Conservation (phyloP, 2,797 vertebrate genomes). For the Notoglanidium macrostoma region DNA sequence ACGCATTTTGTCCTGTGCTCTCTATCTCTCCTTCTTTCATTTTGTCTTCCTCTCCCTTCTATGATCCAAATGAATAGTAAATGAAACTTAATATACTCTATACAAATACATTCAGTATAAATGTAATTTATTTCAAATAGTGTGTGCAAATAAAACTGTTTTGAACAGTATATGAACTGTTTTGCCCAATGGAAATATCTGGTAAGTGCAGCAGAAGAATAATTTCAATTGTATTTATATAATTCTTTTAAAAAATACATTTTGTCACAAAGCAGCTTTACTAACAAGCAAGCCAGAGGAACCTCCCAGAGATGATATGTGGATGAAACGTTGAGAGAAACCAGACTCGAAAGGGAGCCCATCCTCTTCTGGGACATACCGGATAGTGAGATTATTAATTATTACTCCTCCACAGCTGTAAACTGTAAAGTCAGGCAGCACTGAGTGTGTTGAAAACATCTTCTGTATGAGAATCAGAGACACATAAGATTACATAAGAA, state of each 20-base stretch:
- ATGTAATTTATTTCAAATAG: background rate
- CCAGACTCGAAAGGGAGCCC: background rate
- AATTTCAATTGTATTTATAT: background rate
- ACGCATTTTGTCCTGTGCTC: background rate
- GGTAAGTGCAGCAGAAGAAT: background rate
- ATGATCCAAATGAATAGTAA: background rate
- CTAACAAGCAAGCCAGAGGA: background rate
- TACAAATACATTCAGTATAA: background rate
- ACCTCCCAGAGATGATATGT: background rate
- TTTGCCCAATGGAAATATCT: background rate
- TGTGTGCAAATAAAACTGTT: background rate
- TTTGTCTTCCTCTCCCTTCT: background rate
- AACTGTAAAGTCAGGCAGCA: background rate
- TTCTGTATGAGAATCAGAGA: background rate
- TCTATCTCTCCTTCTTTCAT: background rate
- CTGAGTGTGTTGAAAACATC: background rate
- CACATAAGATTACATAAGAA: slow-evolving; percentile 5
- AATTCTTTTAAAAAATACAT: background rate
- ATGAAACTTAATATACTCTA: background rate
- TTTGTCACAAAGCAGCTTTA: background rate
- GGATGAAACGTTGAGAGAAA: background rate
- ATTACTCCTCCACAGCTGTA: background rate
- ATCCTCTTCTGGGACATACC: background rate
- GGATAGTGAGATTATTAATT: background rate
- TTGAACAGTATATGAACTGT: too few relatives aligned